A percentile compares a stretch with the other conserved stretches of the same genome.
These are phyloP conservation scores for Alloplasta piceator DNA, from an alignment of 2,888 invertebrate species.

Conservation along the genomic window DNA sequence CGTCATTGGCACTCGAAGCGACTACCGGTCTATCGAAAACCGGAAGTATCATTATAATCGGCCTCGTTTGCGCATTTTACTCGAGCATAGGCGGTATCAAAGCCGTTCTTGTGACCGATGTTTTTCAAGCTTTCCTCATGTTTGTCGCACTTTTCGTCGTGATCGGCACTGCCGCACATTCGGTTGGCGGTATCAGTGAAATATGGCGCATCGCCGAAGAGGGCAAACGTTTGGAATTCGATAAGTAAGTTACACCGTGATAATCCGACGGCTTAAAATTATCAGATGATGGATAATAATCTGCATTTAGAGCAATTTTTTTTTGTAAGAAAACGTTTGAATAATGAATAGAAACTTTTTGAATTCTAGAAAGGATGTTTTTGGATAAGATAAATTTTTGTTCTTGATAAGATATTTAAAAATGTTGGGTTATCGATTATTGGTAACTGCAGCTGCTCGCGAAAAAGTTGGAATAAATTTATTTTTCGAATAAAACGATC, in stretches of 20 bases:
- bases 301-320: too few species aligned
- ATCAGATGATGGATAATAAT: too few species aligned
- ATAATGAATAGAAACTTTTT: too few species aligned
- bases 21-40: conserved; percentile 91
- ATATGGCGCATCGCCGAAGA: conserved; percentile 89
- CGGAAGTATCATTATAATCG: conserved; percentile 90
- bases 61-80: conserved; percentile 92
- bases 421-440: too few species aligned
- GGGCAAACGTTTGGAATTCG: conserved; percentile 89
- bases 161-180: conserved; percentile 89
- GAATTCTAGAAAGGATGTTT: too few species aligned
- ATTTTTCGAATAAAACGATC: too few species aligned
- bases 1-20: conserved; percentile 94
- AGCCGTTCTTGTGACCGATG: conserved; percentile 94
- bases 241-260: conserved; percentile 84
- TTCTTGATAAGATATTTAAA: too few species aligned
- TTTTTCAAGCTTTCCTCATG: conserved; percentile 94
- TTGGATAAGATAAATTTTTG: too few species aligned
- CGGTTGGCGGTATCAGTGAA: conserved; percentile 88
- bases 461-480: too few species aligned
- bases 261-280: too few species aligned
- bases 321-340: too few species aligned
- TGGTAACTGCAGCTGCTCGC: too few species aligned
- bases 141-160: conserved; percentile 92
- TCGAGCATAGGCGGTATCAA: conserved; percentile 96